Base-by-base conservation (phyloP, 2,888 invertebrate genomes). In the Pycnomerus fuliginosus region DNA sequence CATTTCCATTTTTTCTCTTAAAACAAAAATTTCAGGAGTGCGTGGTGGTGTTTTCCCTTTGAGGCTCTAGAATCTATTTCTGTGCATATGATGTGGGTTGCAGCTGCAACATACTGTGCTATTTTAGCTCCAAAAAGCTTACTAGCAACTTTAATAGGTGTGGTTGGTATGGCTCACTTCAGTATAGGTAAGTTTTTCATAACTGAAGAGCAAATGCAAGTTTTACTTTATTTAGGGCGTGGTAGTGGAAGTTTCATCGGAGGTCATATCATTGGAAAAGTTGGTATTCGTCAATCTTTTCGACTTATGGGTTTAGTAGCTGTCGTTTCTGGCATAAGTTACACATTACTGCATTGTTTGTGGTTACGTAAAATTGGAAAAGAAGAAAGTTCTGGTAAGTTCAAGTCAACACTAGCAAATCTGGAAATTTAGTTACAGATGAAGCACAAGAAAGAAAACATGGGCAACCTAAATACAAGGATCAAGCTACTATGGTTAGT, bases 41-140 rank as follows among this genome's bases (percentile, higher is more conserved):
- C 90, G 3, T 90, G 89, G 89, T 88, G 88, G 88, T 88, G 88
- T 64, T 89, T 90, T 58, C 90, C 90, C 1, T 90, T 90, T 60
- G 90, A 90, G 72, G 88, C 88, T 0, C 82, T 90, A 80, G 90
- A 90, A 71, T 86, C 90, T 0, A 72, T 90, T 10, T 89, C 90
- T 0, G 88, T 89, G 14, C 90, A 90, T 63, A 73, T 93, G 53
- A 89, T 92, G 89, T 92, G 90, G 87, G 90, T 91, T 10, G 89
- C 93, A 22, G 90, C 90, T 1, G 88, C 91, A 3, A 90, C 90
- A 0, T 91, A 92, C 69, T 90, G 90, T 61, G 86, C 89, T 8
- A 80, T 87, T 68, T 72, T 92, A 57, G 88, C 91, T 1, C 92
- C 93, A 0, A 85, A 86, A 67, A 88, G 84, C 61, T 74, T 91